These are phyloP conservation scores for Atherix ibis DNA, from an alignment of 2,888 invertebrate genomes.

Conservation along the genomic window DNA sequence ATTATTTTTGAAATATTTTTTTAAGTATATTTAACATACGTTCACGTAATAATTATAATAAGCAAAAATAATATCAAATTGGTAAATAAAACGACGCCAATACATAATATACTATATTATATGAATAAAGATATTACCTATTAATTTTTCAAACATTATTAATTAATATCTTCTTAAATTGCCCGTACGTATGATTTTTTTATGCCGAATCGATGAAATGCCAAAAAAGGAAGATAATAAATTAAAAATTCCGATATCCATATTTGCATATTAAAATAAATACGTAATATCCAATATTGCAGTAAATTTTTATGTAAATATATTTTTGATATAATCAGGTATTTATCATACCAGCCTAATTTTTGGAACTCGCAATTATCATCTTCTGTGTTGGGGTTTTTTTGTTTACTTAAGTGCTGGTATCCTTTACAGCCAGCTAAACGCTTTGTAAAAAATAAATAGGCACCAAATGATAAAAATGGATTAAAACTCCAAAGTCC, in stretches of 20 bases:
- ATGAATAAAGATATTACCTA: no score
- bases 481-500: constrained; percentile 57
- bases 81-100: no score
- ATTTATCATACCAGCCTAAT: constrained; percentile 33
- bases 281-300: constrained; percentile 37
- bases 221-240: constrained; percentile 11
- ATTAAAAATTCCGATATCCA: constrained; percentile 6
- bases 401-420: constrained; percentile 32
- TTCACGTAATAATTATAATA: no score
- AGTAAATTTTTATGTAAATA: constrained; percentile 30
- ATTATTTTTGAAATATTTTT: no score
- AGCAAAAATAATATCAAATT: no score
- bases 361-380: constrained; percentile 33
- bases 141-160: no score
- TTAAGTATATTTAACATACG: no score
- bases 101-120: no score
- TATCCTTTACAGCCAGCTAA: constrained; percentile 42
- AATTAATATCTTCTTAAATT: constrained; percentile 1
- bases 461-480: constrained; percentile 39
- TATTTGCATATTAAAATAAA: constrained; percentile 45
- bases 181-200: constrained; percentile 9
- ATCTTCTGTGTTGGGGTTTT: constrained; percentile 17
- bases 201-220: constrained; percentile 10
- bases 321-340: constrained; percentile 22
- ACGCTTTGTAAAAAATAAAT: constrained; percentile 39